Conservation (phyloP, 2,888 invertebrate species). For the Autographa gamma region DNA sequence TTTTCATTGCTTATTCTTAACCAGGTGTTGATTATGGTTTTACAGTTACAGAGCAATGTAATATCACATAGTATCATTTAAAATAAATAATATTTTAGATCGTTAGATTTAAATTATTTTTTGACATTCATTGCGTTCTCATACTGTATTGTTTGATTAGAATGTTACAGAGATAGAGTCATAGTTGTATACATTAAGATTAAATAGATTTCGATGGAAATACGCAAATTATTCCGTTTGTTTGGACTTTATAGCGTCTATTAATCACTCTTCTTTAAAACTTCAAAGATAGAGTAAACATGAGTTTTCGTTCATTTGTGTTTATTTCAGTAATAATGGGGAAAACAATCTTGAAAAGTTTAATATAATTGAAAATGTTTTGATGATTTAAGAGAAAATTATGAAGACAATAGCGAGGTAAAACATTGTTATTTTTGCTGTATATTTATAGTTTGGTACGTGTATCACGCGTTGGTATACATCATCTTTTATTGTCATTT, state of each 20-base stretch:
- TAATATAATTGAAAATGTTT: background rate
- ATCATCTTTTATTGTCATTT: no score
- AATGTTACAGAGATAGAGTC: background rate
- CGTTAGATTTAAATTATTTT: no score
- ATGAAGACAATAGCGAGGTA: no score
- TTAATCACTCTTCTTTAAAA: background rate
- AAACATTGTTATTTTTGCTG: no score
- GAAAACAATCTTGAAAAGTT: background rate
- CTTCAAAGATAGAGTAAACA: background rate
- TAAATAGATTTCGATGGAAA: slow-evolving; percentile 1
- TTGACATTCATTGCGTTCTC: background rate
- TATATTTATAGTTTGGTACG: no score
- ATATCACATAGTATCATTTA: no score
- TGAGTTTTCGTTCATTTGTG: background rate
- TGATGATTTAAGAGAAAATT: no score
- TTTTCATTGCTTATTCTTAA: background rate
- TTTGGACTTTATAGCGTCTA: slow-evolving; percentile 16
- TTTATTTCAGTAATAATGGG: background rate
- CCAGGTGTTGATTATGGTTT: background rate
- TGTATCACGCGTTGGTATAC: no score
- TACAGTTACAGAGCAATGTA: background rate
- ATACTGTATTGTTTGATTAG: background rate
- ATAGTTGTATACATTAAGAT: background rate
- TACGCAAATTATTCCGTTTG: background rate
- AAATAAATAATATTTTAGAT: no score